phyloP scores from a whole-genome alignment of 2,797 vertebrate genomes.

The Cossypha polioptera region DNA sequence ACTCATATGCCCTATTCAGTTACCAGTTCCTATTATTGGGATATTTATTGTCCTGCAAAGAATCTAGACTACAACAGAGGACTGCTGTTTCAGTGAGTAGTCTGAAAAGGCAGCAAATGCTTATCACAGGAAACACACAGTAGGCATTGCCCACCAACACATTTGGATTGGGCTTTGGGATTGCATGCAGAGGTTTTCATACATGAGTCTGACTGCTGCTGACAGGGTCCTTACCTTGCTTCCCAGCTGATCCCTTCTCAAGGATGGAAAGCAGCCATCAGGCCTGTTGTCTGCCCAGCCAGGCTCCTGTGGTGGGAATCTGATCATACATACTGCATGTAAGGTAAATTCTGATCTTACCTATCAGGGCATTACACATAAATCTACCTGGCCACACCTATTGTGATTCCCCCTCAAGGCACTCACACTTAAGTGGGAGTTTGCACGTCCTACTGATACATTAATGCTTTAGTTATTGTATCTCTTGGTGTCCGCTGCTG shows the following conservation, averaged over 20 bases:
- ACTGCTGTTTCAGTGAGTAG: neutral
- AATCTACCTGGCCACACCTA: neutral
- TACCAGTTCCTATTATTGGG: neutral
- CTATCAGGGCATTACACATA: neutral
- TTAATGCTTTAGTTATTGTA: neutral
- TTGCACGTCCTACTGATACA: neutral
- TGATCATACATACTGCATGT: neutral
- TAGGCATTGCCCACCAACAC: neutral
- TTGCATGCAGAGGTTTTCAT: neutral
- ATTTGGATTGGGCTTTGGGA: neutral
- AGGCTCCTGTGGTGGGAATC: no score
- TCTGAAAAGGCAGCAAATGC: neutral
- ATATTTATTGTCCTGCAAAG: neutral
- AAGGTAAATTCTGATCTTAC: neutral
- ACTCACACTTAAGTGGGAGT: neutral
- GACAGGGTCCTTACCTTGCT: neutral
- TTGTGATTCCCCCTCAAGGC: neutral
- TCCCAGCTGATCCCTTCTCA: neutral
- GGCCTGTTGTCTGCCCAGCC: no score
- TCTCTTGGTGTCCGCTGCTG: neutral
- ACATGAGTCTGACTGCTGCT: neutral
- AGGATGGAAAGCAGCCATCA: neutral
- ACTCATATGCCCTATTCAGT: neutral
- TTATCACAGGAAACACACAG: neutral
- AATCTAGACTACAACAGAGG: neutral